Conservation (phyloP, 2,888 invertebrate genomes). For the Sarcophaga subvicina region DNA sequence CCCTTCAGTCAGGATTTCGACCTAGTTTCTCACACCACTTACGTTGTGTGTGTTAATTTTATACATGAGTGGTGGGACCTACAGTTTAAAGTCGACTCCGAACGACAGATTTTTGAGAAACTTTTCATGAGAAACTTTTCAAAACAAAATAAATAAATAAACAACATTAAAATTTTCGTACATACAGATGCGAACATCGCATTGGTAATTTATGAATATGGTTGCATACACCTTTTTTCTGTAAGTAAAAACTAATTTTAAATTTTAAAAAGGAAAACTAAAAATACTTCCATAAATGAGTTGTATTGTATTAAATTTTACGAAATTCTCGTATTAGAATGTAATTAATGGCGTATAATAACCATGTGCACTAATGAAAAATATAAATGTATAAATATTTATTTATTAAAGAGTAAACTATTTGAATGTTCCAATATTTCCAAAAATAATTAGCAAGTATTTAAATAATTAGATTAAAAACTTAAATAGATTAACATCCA, state of each 20-base stretch:
- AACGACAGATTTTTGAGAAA: no score
- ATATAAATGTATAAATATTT: slow-evolving; percentile 21
- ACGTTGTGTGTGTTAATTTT: no score
- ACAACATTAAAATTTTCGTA: background rate
- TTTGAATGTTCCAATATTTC: background rate
- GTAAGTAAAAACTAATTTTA: background rate
- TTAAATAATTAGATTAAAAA: background rate
- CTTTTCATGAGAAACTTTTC: no score
- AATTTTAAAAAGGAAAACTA: background rate
- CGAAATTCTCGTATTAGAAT: background rate
- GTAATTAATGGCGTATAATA: background rate
- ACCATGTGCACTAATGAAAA: background rate
- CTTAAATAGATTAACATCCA: slow-evolving; percentile 1
- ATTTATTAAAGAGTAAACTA: background rate
- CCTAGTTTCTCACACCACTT: no score
- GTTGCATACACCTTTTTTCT: background rate
- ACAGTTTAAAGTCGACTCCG: no score
- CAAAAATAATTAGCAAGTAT: background rate
- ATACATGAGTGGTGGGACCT: no score
- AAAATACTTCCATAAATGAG: background rate
- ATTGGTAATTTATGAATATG: no score
- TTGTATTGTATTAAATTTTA: background rate
- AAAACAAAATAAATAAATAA: background rate
- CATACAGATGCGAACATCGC: no score
- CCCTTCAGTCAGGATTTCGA: no score